phyloP scores from a whole-genome alignment of 2,113 vertebrate genomes.

The Jaculus jaculus region DNA sequence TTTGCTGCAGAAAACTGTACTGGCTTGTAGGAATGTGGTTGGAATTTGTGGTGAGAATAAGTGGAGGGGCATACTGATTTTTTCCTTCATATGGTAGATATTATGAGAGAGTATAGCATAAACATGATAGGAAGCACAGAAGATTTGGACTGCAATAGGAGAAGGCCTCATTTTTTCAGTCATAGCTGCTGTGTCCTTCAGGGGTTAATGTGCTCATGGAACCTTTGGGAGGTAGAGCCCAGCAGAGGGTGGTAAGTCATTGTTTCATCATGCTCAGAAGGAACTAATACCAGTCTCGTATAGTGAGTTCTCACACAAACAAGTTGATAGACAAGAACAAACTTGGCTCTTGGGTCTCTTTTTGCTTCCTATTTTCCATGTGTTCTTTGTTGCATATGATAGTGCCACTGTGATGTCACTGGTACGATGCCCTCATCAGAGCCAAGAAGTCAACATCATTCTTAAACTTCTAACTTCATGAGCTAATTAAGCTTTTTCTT shows the following conservation, averaged over 20 bases:
- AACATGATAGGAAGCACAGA: background rate
- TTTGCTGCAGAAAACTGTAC: background rate
- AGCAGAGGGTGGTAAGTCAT: too few species aligned
- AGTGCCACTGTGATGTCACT: background rate
- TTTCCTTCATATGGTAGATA: background rate
- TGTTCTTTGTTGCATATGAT: background rate
- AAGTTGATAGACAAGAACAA: too few species aligned
- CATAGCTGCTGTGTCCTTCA: background rate
- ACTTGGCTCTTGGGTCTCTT: too few species aligned
- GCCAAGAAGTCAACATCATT: background rate
- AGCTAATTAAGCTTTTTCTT: background rate
- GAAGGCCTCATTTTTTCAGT: too few species aligned
- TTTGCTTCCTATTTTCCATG: background rate
- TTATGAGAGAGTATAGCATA: background rate
- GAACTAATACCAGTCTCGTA: too few species aligned
- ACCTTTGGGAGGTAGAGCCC: background rate
- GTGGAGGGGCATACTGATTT: background rate
- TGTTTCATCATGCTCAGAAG: background rate
- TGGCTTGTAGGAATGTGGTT: background rate
- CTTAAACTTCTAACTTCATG: background rate
- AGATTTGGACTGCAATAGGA: background rate
- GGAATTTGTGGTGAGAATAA: background rate
- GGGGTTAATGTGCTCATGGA: background rate
- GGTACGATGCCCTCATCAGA: background rate
- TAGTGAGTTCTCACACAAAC: background rate